phyloP scores from a whole-genome alignment of 2,113 vertebrate genomes.

The Egretta garzetta region DNA sequence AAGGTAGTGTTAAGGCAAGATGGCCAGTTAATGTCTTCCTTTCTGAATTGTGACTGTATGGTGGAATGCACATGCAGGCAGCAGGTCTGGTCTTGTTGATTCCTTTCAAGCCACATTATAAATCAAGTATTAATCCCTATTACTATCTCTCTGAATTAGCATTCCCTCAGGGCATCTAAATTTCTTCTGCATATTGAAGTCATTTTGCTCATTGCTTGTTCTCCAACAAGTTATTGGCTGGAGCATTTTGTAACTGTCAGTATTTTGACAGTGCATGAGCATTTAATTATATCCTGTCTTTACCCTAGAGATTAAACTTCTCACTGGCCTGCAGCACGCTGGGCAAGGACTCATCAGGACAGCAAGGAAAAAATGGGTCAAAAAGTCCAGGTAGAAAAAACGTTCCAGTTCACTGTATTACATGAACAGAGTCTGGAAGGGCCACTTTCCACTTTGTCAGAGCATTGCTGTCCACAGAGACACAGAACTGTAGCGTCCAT shows the following conservation, averaged over 20 bases:
- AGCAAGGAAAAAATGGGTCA: background rate
- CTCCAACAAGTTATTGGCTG: background rate
- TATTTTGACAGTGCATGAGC: slow-evolving; percentile 22
- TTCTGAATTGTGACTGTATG: background rate
- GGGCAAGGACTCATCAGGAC: background rate
- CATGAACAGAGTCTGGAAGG: background rate
- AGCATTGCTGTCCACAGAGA: background rate
- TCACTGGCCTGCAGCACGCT: background rate
- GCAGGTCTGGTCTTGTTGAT: background rate
- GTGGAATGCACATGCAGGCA: background rate
- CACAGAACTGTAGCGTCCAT: background rate
- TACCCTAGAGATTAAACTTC: background rate
- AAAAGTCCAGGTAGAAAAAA: background rate
- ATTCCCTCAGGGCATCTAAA: background rate
- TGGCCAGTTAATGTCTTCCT: background rate
- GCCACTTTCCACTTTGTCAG: background rate
- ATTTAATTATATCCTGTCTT: slow-evolving; percentile 26
- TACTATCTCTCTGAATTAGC: slow-evolving; percentile 3
- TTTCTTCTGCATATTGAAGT: slow-evolving; percentile 52
- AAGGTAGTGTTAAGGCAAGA: background rate
- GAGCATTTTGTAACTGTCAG: slow-evolving; percentile 12
- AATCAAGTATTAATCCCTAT: slow-evolving; percentile 45
- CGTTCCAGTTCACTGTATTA: background rate
- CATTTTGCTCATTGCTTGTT: slow-evolving; percentile 29
- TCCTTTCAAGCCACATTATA: background rate